These are phyloP conservation scores for Enteromius afrohamiltoni DNA, from an alignment of 2,797 vertebrate species.

Conservation along the genomic window DNA sequence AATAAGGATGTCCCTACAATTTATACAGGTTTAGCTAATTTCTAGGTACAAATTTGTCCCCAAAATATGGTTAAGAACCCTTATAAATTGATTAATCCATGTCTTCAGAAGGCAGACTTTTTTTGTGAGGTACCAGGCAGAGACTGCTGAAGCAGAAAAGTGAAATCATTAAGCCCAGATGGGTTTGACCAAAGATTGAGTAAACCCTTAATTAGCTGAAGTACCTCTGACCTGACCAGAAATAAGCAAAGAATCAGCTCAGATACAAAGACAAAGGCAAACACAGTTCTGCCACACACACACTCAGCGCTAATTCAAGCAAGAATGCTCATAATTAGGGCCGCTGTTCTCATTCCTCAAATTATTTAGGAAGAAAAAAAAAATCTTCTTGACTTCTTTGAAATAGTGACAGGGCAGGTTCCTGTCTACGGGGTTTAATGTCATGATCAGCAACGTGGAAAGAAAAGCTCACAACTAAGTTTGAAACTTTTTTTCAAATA, in stretches of 20 bases:
- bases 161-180: conserved; percentile 87
- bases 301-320: conserved; percentile 83
- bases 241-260: conserved; percentile 86
- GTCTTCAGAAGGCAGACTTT: conserved; percentile 67
- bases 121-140: conserved; percentile 86
- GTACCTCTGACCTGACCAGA: conserved; percentile 88
- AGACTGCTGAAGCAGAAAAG: conserved; percentile 80
- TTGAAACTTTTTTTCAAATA: neutral
- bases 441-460: conserved; percentile 64
- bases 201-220: conserved; percentile 87
- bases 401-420: conserved; percentile 82
- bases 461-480: conserved; percentile 28
- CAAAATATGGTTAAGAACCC: neutral
- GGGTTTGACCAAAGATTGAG: conserved; percentile 81
- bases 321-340: conserved; percentile 87
- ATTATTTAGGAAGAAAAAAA: conserved; percentile 76
- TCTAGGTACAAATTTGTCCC: neutral
- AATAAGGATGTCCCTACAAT: neutral
- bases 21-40: neutral
- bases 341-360: conserved; percentile 81
- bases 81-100: conserved; percentile 76
- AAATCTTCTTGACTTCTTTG: conserved; percentile 77
- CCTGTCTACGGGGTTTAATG: conserved; percentile 79
- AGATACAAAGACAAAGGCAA: conserved; percentile 82
- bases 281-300: conserved; percentile 73